Evolutionary conservation across 1,140 invertebrate genomes (phyloP), one percentile per base, ranked within the genome.

Genomic region (Nylanderia fulva): DNA sequence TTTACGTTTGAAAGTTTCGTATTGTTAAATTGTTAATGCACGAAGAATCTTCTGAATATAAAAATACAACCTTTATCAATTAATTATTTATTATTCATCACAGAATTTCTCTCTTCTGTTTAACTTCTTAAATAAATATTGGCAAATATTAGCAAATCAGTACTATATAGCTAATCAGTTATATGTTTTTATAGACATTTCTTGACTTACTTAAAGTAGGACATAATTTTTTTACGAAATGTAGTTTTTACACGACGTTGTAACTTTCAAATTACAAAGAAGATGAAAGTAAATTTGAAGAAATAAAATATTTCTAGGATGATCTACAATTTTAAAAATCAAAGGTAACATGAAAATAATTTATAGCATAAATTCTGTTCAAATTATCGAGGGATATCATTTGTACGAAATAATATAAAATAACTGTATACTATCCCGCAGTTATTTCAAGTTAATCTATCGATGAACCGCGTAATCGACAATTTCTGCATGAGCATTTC

Each of bases 391-490:
- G 52, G 4, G 18, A 13, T 27, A 36, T 4, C 15, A 39, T 74
- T 74, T 39, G 29, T 29, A 27, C 13, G 15, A 54, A 11, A 42
- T 13, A n/a, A 21, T 42, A 60, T 13, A 33, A 63, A 48, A 21
- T 45, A 29, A 15, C 27, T 18, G 21, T 21, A 64, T 21, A 64
- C 1, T 77, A 58, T 39, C 27, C 3, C 27, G 18, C 13, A 48
- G 45, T 76, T 76, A 56, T n/a, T 77, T 39, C 63, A 2, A 36
- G n/a, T 39, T 36, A 36, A 39, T 69, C 42, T 36, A 66, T 24
- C n/a, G 15, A 64, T 77, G 42, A 54, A 77, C 21, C 2, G 24
- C 11, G 29, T 39, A 29, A 45, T 72, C n/a, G n/a, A 72, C n/a
- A 36, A 54, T 75, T 42, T 60, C 9, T 21, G 13, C 24, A 24